A percentile compares a stretch with the other conserved stretches of the same genome.
Conservation (phyloP, 2,113 vertebrate species). For the Neomonachus schauinslandi region DNA sequence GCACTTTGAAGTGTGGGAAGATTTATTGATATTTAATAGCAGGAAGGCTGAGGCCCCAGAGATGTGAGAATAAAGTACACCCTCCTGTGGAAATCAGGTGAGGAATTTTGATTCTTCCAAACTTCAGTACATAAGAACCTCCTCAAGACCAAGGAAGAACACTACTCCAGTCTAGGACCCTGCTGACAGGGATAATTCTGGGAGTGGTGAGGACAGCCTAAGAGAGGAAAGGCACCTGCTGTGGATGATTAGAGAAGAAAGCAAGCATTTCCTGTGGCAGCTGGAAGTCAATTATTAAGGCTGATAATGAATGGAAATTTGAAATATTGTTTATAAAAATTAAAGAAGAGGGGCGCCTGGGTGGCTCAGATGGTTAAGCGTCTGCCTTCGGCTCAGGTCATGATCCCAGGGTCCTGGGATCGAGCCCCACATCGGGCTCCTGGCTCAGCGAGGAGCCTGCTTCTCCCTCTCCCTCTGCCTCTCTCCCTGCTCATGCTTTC, state of each 20-base stretch:
- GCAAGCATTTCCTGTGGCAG: constrained; percentile 51
- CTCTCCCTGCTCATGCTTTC: too few species aligned
- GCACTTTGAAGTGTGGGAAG: not conserved
- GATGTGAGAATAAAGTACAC: not conserved
- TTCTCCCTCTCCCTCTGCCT: too few species aligned
- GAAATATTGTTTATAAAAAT: constrained; percentile 59
- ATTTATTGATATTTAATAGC: not conserved
- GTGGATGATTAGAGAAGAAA: constrained; percentile 29
- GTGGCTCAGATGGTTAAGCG: too few species aligned
- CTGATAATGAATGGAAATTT: constrained; percentile 45
- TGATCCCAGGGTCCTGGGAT: too few species aligned
- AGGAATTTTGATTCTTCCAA: not conserved
- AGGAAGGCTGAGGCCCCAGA: not conserved
- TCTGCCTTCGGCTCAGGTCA: too few species aligned
- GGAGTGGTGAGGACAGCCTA: not conserved
- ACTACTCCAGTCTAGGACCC: not conserved
- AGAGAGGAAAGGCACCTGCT: not conserved
- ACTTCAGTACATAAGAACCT: not conserved
- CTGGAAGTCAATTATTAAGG: constrained; percentile 67
- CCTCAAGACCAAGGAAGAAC: not conserved
- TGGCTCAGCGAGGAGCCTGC: too few species aligned
- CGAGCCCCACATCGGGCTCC: too few species aligned
- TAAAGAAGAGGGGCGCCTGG: not conserved
- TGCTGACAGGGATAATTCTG: not conserved
- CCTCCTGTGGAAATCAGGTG: not conserved